Evolutionary conservation across 2,888 invertebrate species (phyloP), one percentile per base, ranked within the genome.

Genomic region (Leptura quadrifasciata): DNA sequence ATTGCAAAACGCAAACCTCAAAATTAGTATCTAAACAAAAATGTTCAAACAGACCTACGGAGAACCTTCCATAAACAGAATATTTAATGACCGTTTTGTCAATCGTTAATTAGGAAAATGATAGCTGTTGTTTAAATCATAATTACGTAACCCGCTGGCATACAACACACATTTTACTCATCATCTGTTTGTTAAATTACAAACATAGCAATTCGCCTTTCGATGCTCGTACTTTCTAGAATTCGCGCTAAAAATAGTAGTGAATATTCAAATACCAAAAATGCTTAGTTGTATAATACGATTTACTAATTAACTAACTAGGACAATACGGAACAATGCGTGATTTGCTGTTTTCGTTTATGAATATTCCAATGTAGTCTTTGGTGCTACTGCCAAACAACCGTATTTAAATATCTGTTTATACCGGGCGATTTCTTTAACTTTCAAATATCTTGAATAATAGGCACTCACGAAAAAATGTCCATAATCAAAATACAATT

Each of bases 281-380:
- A 61, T 27, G 60, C 60, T 61, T 61, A 61, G 60, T 61, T 31
- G 60, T 61, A 61, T 61, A 61, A 61, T 9, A 5, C 31, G 60
- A 61, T 31, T n/a, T 61, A 31, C 10, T 27, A 61, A 61, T 61
- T 61, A 27, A 61, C 31, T 31, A 61, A 27, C 17, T 31, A 8
- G 27, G n/a, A 61, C 27, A 24, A 58, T 21, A n/a, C 21, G 1
- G 0, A 12, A 58, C 24, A 24, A 58, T 58, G 58, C 24, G 24
- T 58, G 58, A 58, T 24, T 58, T 58, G 58, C 58, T 27, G 58
- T 58, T 58, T 58, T 58, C n/a, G 21, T 58, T 58, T 2, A 27
- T 27, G 58, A 21, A 21, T 58, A 58, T 58, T 58, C 24, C 15
- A 24, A 5, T 24, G 21, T n/a, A 15, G 4, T 5, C 21, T 58